Conservation (phyloP, 2,888 invertebrate species). For the Perizoma flavofasciatum region DNA sequence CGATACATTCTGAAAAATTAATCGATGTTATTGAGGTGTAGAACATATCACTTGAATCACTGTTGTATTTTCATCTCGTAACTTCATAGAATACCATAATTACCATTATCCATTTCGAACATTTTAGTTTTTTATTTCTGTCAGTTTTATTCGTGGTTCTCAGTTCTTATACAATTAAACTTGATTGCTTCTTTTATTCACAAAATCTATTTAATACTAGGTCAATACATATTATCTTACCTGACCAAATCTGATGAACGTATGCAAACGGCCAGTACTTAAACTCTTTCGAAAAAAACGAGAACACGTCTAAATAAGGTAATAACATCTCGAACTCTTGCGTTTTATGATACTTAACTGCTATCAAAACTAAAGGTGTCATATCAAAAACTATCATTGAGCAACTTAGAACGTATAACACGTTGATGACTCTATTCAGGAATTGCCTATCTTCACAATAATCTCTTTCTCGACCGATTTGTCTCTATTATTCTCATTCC, state of each 20-base stretch:
- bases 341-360: constrained; percentile 47
- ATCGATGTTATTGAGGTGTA: not conserved
- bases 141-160: too few species aligned
- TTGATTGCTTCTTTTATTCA: too few species aligned
- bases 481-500: constrained; percentile 31
- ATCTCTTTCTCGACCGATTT: constrained; percentile 34
- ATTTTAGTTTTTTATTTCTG: too few species aligned
- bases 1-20: constrained; percentile 50
- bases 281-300: constrained; percentile 48
- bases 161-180: too few species aligned
- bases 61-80: too few species aligned
- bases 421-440: constrained; percentile 44
- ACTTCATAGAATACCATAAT: too few species aligned
- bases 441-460: constrained; percentile 42
- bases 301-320: constrained; percentile 53
- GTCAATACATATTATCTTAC: constrained; percentile 33
- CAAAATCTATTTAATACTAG: too few species aligned
- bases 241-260: constrained; percentile 54
- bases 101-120: too few species aligned
- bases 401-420: constrained; percentile 45
- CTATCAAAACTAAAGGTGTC: constrained; percentile 49
- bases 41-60: too few species aligned
- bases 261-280: too few species aligned
- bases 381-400: constrained; percentile 50
- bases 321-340: constrained; percentile 47